These are phyloP conservation scores for Miniopterus natalensis DNA, from an alignment of 2,113 vertebrate genomes.

Conservation along the genomic window DNA sequence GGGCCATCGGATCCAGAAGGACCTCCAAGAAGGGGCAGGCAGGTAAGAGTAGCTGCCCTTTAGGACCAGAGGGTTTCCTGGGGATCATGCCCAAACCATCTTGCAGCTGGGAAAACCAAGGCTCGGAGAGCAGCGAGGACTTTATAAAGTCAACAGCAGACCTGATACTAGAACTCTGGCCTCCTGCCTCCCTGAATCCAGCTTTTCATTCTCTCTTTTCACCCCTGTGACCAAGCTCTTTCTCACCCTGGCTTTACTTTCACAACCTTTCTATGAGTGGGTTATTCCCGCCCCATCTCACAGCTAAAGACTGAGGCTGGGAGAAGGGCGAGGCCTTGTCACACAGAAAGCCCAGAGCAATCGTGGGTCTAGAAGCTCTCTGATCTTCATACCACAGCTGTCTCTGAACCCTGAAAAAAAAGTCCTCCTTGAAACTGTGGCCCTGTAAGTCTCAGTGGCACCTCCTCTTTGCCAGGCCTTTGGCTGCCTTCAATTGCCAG, in stretches of 20 bases:
- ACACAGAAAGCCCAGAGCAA: not conserved
- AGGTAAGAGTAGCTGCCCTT: not conserved
- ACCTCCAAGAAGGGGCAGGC: not conserved
- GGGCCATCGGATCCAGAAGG: not conserved
- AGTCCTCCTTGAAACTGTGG: not conserved
- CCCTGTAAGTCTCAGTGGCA: not conserved
- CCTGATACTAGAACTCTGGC: not conserved
- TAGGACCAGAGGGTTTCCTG: not conserved
- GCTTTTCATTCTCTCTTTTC: conserved; percentile 5
- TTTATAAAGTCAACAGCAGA: not conserved
- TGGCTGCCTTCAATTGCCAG: conserved; percentile 8
- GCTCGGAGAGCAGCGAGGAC: not conserved
- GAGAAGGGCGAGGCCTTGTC: not conserved
- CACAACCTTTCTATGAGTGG: not conserved
- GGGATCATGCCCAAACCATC: not conserved
- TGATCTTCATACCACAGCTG: not conserved
- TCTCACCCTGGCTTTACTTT: not conserved
- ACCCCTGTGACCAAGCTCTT: not conserved
- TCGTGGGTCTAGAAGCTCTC: not conserved
- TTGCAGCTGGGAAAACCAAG: not conserved
- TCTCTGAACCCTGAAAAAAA: not conserved
- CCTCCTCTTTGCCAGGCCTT: conserved; percentile 3
- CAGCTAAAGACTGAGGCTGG: not conserved
- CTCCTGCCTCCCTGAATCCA: not conserved
- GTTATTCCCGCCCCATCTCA: not conserved